Conservation (phyloP, 2,797 vertebrate genomes). For the Tokudaia tokunoshimensis region DNA sequence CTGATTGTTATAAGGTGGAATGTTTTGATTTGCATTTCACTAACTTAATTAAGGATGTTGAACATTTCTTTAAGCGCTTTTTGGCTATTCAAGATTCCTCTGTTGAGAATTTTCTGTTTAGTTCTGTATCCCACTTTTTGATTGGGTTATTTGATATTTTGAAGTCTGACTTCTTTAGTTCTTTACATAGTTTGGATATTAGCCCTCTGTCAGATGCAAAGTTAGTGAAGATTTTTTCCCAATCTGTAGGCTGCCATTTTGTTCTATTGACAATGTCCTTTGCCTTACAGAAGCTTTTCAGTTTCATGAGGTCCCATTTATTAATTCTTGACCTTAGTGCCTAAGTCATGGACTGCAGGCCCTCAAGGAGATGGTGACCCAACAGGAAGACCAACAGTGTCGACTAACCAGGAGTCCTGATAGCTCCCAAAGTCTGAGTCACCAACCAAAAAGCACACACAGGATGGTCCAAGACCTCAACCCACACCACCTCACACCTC, state of each 20-base stretch:
- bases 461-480: neutral
- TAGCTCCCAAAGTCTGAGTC: neutral
- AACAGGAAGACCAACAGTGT: neutral
- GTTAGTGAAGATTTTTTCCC: neutral
- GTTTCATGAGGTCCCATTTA: neutral
- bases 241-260: neutral
- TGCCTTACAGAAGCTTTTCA: neutral
- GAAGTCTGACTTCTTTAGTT: neutral
- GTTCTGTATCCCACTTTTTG: neutral
- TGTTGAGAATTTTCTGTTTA: neutral
- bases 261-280: neutral
- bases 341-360: neutral
- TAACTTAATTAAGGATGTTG: neutral
- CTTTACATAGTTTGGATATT: neutral
- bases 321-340: neutral
- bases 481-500: no score
- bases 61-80: neutral
- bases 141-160: neutral
- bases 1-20: neutral
- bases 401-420: neutral
- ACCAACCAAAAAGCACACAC: neutral
- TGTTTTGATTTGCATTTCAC: neutral
- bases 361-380: neutral
- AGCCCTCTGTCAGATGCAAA: neutral
- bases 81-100: neutral